These are phyloP conservation scores for Cynopterus sphinx DNA, from an alignment of 2,797 vertebrate genomes.

Conservation along the genomic window DNA sequence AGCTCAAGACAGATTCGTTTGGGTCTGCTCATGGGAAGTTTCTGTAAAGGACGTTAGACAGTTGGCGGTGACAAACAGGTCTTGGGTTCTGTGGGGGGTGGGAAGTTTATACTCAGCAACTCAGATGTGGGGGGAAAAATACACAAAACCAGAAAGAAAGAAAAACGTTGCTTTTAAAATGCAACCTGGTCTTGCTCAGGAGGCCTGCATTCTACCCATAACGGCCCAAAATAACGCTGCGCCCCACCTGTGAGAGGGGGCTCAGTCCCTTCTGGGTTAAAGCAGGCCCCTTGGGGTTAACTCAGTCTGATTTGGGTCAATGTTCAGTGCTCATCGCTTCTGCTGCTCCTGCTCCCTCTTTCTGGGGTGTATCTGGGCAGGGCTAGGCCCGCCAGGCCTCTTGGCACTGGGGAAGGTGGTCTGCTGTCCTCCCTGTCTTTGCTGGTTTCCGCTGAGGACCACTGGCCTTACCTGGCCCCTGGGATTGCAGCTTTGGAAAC, in stretches of 20 bases:
- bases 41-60: neutral
- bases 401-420: accelerated
- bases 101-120: neutral
- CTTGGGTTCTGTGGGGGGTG: neutral
- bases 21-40: neutral
- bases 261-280: neutral
- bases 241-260: neutral
- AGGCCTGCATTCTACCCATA: neutral
- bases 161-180: neutral
- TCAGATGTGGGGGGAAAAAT: neutral
- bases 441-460: neutral
- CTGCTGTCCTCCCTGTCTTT: neutral
- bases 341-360: neutral
- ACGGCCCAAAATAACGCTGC: neutral
- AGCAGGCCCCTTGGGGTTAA: neutral
- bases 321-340: neutral
- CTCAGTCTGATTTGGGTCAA: neutral
- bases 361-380: neutral
- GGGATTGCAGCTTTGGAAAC: neutral
- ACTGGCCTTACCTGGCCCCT: neutral
- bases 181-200: neutral
- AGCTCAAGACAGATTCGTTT: neutral
- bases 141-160: neutral
- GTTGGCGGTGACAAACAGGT: neutral
- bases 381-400: neutral